Conservation (phyloP, 2,113 vertebrate genomes). For the Heloderma charlesbogerti region DNA sequence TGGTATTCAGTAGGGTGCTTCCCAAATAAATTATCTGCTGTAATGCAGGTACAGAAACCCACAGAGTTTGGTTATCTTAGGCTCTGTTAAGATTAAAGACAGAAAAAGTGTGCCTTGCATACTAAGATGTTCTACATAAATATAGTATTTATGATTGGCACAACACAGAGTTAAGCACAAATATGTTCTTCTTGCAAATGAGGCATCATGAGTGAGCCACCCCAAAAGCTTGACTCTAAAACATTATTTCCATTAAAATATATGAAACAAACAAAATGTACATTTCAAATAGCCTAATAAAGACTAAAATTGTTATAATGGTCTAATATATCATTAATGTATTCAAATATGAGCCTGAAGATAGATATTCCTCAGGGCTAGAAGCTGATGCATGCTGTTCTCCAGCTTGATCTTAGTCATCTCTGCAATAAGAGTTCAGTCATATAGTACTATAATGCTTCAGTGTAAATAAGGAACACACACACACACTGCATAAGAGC, state of each 20-base stretch:
- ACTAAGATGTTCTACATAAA: background rate
- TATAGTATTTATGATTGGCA: constrained; percentile 3
- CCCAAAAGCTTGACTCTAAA: constrained; percentile 48
- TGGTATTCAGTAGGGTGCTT: fast-evolving
- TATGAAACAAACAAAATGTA: constrained; percentile 65
- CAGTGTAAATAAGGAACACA: background rate
- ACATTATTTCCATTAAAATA: constrained; percentile 63
- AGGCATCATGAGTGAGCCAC: constrained; percentile 40
- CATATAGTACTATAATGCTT: background rate
- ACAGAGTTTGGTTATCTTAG: background rate
- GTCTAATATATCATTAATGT: constrained; percentile 55
- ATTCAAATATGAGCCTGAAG: constrained; percentile 49
- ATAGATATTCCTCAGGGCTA: constrained; percentile 53
- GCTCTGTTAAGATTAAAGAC: background rate
- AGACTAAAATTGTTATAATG: constrained; percentile 59
- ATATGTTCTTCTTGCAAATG: background rate
- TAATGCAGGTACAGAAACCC: background rate
- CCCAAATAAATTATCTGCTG: fast-evolving
- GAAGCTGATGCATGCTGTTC: constrained; percentile 36
- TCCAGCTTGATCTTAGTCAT: constrained; percentile 23
- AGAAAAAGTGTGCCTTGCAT: background rate
- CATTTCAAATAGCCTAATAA: constrained; percentile 65
- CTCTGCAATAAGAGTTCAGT: constrained; percentile 1
- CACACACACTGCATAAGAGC: background rate
- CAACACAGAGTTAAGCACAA: background rate